These are phyloP conservation scores for Numenius arquata DNA, from an alignment of 2,113 vertebrate genomes.

Conservation along the genomic window DNA sequence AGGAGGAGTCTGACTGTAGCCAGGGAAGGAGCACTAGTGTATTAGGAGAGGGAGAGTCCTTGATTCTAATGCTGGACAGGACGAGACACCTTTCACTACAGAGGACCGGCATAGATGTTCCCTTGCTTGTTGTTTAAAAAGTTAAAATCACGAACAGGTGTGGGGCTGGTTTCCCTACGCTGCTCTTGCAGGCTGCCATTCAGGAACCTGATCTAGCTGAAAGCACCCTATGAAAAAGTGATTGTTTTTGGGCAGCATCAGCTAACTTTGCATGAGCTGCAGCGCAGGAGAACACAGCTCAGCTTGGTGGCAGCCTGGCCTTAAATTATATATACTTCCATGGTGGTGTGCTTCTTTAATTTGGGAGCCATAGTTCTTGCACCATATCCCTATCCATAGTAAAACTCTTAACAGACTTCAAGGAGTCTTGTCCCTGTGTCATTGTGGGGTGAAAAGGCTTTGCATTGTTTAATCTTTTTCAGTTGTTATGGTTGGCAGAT, in stretches of 20 bases:
- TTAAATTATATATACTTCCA: not conserved
- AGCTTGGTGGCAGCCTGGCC: not conserved
- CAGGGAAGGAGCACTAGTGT: not conserved
- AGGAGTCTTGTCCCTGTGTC: not conserved
- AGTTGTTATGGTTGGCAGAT: not conserved
- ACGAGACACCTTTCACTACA: not conserved
- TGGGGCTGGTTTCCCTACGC: not conserved
- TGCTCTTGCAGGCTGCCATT: not conserved
- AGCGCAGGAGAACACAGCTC: not conserved
- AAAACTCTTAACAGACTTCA: not conserved
- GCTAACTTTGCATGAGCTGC: not conserved
- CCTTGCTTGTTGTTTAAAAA: not conserved
- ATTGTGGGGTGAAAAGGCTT: not conserved
- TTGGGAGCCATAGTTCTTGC: not conserved
- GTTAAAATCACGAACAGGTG: not conserved
- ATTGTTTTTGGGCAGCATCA: not conserved
- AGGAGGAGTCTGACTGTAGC: not conserved
- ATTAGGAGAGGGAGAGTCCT: not conserved
- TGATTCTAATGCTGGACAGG: not conserved
- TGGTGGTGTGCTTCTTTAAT: not conserved
- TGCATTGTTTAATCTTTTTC: not conserved
- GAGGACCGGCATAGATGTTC: not conserved
- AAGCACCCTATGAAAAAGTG: not conserved
- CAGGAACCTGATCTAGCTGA: not conserved
- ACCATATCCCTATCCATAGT: not conserved